Percentiles rank a stretch among this genome's conserved stretches.
These are phyloP conservation scores for Ranitomeya imitator DNA, from an alignment of 2,113 vertebrate species.

Conservation along the genomic window DNA sequence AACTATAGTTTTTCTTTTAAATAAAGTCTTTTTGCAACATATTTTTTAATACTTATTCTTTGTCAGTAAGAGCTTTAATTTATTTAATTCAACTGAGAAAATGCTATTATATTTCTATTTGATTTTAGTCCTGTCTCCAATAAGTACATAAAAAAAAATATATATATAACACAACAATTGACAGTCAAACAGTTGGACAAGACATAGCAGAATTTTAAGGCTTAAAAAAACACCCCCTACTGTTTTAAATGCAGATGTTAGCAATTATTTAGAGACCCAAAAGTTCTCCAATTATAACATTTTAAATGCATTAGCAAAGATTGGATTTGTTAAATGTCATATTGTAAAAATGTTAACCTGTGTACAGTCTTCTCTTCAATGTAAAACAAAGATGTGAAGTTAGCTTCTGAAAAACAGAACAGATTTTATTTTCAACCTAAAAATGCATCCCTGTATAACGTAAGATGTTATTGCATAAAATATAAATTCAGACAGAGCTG, in stretches of 20 bases:
- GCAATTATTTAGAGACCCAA: not conserved
- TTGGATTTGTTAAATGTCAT: conserved; percentile 7
- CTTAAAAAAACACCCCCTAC: not conserved
- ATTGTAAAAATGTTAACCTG: conserved; percentile 17
- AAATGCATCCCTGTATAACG: conserved; percentile 10
- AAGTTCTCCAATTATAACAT: conserved; percentile 4
- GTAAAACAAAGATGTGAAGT: conserved; percentile 26
- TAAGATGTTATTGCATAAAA: conserved; percentile 30
- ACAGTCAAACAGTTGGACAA: not conserved
- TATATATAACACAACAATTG: too few species aligned
- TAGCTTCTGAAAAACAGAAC: conserved; percentile 10
- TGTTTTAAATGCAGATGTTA: conserved; percentile 21
- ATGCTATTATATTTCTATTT: too few species aligned
- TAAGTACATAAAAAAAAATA: not conserved
- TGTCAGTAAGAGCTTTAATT: too few species aligned
- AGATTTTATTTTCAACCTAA: conserved; percentile 11
- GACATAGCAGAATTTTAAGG: not conserved
- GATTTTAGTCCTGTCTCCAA: not conserved
- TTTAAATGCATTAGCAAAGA: not conserved
- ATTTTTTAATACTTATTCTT: too few species aligned
- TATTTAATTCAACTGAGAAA: too few species aligned
- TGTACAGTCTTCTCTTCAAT: conserved; percentile 21
- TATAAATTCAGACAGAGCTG: conserved; percentile 16
- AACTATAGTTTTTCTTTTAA: too few species aligned
- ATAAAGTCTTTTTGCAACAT: too few species aligned